Evolutionary conservation across 37 sponge, comb jelly and placozoan species (phyloP).

Genomic region (Haliclona indistincta): DNA sequence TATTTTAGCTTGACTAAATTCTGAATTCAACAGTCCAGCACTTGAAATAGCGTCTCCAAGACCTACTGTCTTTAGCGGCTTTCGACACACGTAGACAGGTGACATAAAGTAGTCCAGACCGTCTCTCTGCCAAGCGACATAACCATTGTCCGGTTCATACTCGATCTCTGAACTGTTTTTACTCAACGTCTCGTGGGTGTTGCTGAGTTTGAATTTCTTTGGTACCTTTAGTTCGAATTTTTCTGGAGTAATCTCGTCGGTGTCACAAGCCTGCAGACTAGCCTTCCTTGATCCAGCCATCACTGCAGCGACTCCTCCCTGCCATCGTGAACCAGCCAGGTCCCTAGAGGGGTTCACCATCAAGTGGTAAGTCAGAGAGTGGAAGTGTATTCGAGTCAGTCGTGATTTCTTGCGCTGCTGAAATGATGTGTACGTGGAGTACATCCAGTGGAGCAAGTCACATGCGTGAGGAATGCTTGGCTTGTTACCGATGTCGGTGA

Average conservation of each 20-base stretch:
- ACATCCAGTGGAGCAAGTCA: conserved; percentile 81
- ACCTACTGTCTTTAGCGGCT: conserved; percentile 88
- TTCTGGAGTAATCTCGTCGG: conserved; percentile 23
- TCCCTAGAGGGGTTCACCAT: conserved; percentile 15
- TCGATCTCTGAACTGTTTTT: conserved; percentile 11
- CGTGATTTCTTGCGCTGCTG: background rate
- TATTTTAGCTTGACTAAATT: conserved; percentile 12
- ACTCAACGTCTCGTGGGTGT: conserved; percentile 25
- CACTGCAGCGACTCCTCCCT: conserved; percentile 27
- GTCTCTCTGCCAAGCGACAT: conserved; percentile 62
- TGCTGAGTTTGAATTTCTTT: conserved; percentile 47
- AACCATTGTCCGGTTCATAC: conserved; percentile 22
- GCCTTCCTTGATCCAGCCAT: conserved; percentile 71
- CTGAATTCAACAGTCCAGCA: conserved; percentile 75
- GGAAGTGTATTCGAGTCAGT: conserved; percentile 84
- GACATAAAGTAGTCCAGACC: conserved; percentile 50
- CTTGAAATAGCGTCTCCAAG: conserved; percentile 94
- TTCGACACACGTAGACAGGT: conserved; percentile 88
- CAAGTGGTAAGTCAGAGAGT: conserved; percentile 80
- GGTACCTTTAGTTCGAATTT: conserved; percentile 59
- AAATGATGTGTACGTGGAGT: conserved; percentile 26
- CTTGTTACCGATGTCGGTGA: conserved; percentile 12
- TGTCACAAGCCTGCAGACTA: conserved; percentile 75
- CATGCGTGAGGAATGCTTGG: conserved; percentile 49
- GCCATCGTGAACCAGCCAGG: conserved; percentile 49